Evolutionary conservation across 2,113 vertebrate species (phyloP).

Genomic region (Perccottus glenii): DNA sequence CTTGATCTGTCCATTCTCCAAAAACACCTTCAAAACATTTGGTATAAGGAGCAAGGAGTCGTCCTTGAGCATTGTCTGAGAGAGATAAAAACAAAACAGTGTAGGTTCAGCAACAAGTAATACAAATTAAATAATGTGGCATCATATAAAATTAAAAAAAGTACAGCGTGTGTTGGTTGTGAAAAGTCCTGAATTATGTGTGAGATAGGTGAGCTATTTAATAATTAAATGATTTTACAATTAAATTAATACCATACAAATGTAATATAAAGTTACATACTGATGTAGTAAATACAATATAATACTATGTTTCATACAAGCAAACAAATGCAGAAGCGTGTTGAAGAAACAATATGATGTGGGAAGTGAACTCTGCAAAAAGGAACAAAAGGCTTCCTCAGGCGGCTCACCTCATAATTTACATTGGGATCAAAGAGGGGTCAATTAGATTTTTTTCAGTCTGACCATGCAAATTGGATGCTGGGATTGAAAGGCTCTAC

Average conservation of each 20-base stretch:
- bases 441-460: slow-evolving; percentile 45
- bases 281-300: no score
- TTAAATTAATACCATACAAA: no score
- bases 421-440: slow-evolving; percentile 55
- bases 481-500: slow-evolving; percentile 41
- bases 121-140: no score
- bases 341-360: slow-evolving; percentile 24
- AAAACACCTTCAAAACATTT: slow-evolving; percentile 97
- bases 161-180: no score
- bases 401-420: slow-evolving; percentile 22
- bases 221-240: no score
- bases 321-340: not conserved
- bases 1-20: slow-evolving; percentile 99
- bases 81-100: slow-evolving; percentile 36
- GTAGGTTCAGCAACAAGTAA: not conserved
- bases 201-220: no score
- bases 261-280: no score
- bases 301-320: not conserved
- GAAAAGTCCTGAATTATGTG: no score
- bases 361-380: slow-evolving; percentile 16
- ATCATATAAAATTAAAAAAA: no score
- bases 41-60: slow-evolving; percentile 97
- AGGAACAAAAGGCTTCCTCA: slow-evolving; percentile 27
- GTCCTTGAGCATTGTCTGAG: slow-evolving; percentile 98
- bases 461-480: slow-evolving; percentile 38